Evolutionary conservation across 2,888 invertebrate species (phyloP).

Genomic region (Drosophila parthenogenetica): DNA sequence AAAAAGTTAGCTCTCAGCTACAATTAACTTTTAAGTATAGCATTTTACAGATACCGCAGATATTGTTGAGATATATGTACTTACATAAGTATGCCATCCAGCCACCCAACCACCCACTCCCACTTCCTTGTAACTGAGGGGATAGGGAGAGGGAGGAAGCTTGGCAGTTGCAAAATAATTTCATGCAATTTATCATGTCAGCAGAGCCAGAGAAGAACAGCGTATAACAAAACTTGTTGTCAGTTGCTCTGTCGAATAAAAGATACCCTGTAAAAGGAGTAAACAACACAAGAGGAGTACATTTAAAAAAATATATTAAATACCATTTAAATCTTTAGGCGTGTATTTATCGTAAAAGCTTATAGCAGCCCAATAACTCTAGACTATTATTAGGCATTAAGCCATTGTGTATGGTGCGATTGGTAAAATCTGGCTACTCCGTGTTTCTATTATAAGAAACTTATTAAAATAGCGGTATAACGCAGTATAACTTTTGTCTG

Average conservation of each 20-base stretch:
- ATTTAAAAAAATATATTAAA: too few relatives aligned
- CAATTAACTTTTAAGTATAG: conserved; percentile 82
- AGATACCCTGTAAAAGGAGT: conserved; percentile 38
- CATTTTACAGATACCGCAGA: conserved; percentile 76
- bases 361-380: too few relatives aligned
- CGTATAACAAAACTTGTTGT: background rate
- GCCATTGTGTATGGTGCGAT: too few relatives aligned
- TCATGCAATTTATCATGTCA: conserved; percentile 82
- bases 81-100: conserved; percentile 34
- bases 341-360: too few relatives aligned
- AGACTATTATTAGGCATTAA: too few relatives aligned
- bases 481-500: too few relatives aligned
- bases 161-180: conserved; percentile 72
- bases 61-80: conserved; percentile 61
- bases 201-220: conserved; percentile 29
- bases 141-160: conserved; percentile 1
- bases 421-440: too few relatives aligned
- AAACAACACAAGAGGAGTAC: too few relatives aligned
- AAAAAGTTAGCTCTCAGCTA: conserved; percentile 66
- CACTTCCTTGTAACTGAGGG: background rate
- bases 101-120: background rate
- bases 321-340: too few relatives aligned
- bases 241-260: background rate
- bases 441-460: too few relatives aligned
- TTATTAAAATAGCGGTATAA: too few relatives aligned